Percentiles rank a stretch among this genome's conserved stretches.
phyloP scores from a whole-genome alignment of 1,140 invertebrate genomes.

The Phymastichus coffea region DNA sequence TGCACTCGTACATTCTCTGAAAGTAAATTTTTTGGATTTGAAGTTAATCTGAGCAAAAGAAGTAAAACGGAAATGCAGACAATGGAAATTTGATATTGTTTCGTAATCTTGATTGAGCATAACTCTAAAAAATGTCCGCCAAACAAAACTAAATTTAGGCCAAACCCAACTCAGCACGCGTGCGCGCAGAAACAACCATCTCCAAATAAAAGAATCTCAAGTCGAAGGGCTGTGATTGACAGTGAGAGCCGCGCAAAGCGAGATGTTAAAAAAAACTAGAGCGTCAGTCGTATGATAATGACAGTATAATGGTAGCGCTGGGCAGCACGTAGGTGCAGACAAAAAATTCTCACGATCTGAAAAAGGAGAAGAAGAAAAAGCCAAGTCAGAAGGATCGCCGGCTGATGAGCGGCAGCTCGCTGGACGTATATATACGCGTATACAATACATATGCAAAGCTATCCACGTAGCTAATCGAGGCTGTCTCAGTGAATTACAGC shows the following conservation, averaged over 20 bases:
- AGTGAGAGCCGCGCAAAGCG: not conserved
- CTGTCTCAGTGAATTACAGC: slow-evolving; percentile 10
- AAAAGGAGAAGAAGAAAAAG: not conserved
- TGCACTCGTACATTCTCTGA: too few species aligned
- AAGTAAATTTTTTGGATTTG: too few species aligned
- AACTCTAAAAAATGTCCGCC: too few species aligned
- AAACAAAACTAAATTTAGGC: too few species aligned
- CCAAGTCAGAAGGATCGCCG: too few species aligned
- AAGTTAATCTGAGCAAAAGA: too few species aligned
- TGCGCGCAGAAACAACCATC: too few species aligned
- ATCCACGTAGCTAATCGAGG: slow-evolving; percentile 2
- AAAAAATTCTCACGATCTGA: slow-evolving; percentile 18
- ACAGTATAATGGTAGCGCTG: not conserved
- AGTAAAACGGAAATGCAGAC: too few species aligned
- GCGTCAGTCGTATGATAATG: not conserved
- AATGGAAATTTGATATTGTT: too few species aligned
- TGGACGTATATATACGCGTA: not conserved
- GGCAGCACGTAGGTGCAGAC: not conserved
- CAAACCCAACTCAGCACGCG: too few species aligned
- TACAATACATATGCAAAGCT: not conserved
- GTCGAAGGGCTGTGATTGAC: slow-evolving; percentile 4
- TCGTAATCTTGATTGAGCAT: too few species aligned
- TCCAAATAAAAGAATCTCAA: slow-evolving; percentile 9
- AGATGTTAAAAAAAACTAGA: not conserved
- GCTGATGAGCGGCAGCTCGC: not conserved